A percentile compares a stretch with the other conserved stretches of the same genome.
Conservation (phyloP, 2,888 invertebrate genomes). For the Drosophila meridiana region DNA sequence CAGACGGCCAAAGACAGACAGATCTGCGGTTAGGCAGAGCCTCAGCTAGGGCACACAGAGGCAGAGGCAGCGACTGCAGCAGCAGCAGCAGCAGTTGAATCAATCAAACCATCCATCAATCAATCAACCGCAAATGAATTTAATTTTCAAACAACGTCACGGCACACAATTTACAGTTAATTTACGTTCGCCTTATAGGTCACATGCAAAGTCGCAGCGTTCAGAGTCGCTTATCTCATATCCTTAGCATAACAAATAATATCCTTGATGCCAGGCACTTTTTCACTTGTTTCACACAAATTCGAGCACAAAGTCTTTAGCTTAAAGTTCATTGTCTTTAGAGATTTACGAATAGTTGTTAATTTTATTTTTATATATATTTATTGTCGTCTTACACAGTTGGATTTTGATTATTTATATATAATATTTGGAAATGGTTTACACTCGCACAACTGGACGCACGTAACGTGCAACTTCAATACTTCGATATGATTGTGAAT, state of each 20-base stretch:
- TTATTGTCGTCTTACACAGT: conserved; percentile 30
- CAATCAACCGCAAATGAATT: conserved; percentile 74
- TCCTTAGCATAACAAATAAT: conserved; percentile 19
- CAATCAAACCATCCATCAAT: conserved; percentile 79
- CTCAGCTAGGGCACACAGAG: conserved; percentile 12
- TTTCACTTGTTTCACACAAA: conserved; percentile 29
- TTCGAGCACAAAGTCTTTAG: conserved; percentile 35
- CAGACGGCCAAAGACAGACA: conserved; percentile 25
- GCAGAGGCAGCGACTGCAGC: conserved; percentile 5
- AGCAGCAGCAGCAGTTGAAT: conserved; percentile 50
- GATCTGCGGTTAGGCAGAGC: conserved; percentile 25
- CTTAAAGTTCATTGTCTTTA: conserved; percentile 37
- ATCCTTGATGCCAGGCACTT: conserved; percentile 43
- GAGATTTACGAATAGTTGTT: neutral
- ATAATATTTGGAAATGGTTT: conserved; percentile 2
- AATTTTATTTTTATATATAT: neutral
- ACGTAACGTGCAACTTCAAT: conserved; percentile 63
- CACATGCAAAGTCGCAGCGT: neutral
- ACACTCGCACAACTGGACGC: conserved; percentile 54
- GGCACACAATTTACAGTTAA: conserved; percentile 63
- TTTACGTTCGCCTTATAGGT: conserved; percentile 20
- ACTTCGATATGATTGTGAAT: conserved; percentile 79
- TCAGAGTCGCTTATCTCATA: neutral
- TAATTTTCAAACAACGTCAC: conserved; percentile 61
- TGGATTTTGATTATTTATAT: conserved; percentile 14